Conservation (phyloP, 2,797 vertebrate species). For the Notolabrus celidotus region DNA sequence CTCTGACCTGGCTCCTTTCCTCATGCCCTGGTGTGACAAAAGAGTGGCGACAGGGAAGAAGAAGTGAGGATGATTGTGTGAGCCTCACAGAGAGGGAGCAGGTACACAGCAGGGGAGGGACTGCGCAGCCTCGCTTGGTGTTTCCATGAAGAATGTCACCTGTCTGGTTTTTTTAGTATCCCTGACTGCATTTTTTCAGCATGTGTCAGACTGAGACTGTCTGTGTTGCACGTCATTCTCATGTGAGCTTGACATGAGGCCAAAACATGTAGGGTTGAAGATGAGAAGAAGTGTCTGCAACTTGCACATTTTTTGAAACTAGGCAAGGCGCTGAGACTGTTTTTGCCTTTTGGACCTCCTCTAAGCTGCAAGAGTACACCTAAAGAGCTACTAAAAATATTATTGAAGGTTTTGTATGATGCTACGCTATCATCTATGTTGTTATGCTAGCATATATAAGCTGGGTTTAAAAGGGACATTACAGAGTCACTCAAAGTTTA, state of each 20-base stretch:
- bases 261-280: neutral
- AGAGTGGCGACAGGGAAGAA: slow-evolving; percentile 10
- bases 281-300: neutral
- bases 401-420: too few relatives aligned
- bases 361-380: neutral
- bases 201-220: neutral
- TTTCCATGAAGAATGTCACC: slow-evolving; percentile 57
- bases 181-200: slow-evolving; percentile 50
- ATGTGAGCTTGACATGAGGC: slow-evolving; percentile 9
- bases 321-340: neutral
- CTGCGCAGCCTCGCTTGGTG: slow-evolving; percentile 2
- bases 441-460: too few relatives aligned
- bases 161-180: slow-evolving; percentile 56
- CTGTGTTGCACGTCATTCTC: slow-evolving; percentile 8
- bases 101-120: slow-evolving; percentile 21
- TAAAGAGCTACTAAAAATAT: too few relatives aligned
- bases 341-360: neutral
- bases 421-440: too few relatives aligned
- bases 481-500: neutral
- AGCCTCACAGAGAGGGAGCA: neutral
- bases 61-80: neutral
- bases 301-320: neutral
- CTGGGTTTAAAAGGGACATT: too few relatives aligned
- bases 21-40: slow-evolving; percentile 89
- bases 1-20: slow-evolving; percentile 90